Base-by-base conservation (phyloP, 2,797 vertebrate species). In the Choloepus didactylus region DNA sequence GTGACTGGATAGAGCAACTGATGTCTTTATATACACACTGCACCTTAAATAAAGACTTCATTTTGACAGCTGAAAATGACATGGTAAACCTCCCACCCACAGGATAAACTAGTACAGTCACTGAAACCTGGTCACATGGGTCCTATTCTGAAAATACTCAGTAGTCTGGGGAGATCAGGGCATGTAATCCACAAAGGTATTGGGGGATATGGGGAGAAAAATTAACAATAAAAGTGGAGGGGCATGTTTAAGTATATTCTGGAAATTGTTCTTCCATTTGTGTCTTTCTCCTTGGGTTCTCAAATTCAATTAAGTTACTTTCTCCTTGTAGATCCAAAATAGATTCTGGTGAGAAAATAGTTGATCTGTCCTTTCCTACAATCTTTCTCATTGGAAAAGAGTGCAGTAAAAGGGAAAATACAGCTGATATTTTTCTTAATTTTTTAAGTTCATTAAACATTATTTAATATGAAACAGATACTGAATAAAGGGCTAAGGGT, bases 141-240 rank as follows among this genome's bases (percentile, higher is more conserved):
- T 29, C 49, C 31, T 44, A 51, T 31, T 92, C 25, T 85, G 56
- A 31, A 96, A 93, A 89, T 9, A 49, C 12, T 60, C n/a, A 54
- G 41, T 21, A 60, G 3, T 19, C 29, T 70, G 21, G 15, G 9
- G 3, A 38, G 41, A 64, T 4, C 2, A 1, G 3, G 5, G 0
- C 27, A 27, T 19, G 3, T 23, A 6, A 11, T 31, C 21, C 21
- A 60, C 15, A 46, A 35, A 59, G 9, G 10, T 25, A 23, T 3
- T 67, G 5, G 4, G 23, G 11, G 76, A 81, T 5, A 5, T 84
- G 27, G 8, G 4, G 64, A 44, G 54, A 59, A 14, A 29, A 27
- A 73, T 25, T 44, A 35, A 64, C n/a, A 87, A 29, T 51, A 60
- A 60, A 35, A 79, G 66, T 10, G 3, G 6, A 70, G 19, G 10